Base-by-base conservation (phyloP, 1,140 invertebrate genomes). In the Hesperophylax magnus region DNA sequence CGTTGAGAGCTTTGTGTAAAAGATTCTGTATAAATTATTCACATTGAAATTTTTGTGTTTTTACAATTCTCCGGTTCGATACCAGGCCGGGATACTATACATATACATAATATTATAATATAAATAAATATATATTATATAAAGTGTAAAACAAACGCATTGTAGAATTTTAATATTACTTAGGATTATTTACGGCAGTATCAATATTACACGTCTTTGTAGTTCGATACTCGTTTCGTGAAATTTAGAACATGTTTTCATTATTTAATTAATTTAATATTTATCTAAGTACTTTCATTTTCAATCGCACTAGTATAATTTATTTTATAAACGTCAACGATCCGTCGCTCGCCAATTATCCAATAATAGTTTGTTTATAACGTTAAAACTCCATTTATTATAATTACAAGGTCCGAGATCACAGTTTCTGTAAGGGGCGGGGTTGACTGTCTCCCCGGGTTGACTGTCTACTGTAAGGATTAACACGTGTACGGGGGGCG, bases 201-300 rank as follows among this genome's bases (percentile, higher is more conserved):
- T 80, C 58, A 79, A 75, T 60, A 76, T 79, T 77, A 80, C 69
- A 67, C 72, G 76, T 78, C 58, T 80, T 80, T 78, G 82, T 76
- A 80, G 65, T 83, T 81, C 77, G 78, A 74, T 80, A 80, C 78
- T 83, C 77, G 78, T 75, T 80, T 78, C 31, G 72, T 69, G 67
- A 69, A 80, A 80, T 83, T 83, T 83, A 83, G 81, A 83, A 82
- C 81, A 82, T 82, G 81, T 78, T 82, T 82, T 82, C 77, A 79
- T 82, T 82, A 82, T 67, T 76, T 82, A 79, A 61, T 75, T 79
- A 79, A 82, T 76, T 72, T 69, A 78, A 78, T 69, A 78, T 76
- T 76, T 76, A 76, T 76, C 79, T 58, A 76, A 56, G 54, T 78
- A 78, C 47, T 78, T 78, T 11, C 63, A 69, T 47, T 63, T 78